These are phyloP conservation scores for Paramormyrops kingsleyae DNA, from an alignment of 2,113 vertebrate genomes.

Conservation along the genomic window DNA sequence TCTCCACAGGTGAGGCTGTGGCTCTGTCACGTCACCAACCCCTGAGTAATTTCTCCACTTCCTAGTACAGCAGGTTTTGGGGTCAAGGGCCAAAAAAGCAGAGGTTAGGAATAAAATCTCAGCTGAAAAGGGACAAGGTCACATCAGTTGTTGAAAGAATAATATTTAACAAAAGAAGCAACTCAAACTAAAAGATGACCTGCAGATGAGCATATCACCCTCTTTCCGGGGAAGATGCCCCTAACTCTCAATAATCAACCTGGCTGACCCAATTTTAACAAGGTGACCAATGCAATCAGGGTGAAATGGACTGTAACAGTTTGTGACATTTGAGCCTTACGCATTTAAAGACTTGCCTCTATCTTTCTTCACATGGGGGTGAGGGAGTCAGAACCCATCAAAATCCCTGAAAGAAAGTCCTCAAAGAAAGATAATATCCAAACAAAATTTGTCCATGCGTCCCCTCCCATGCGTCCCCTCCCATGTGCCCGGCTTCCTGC, in stretches of 20 bases:
- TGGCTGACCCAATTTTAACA: neutral
- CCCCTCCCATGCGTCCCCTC: neutral
- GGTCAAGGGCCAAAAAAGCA: neutral
- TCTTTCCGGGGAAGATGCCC: neutral
- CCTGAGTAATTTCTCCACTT: neutral
- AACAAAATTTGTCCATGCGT: neutral
- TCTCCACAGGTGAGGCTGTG: slow-evolving; percentile 83
- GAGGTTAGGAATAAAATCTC: neutral
- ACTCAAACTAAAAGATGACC: neutral
- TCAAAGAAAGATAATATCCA: neutral
- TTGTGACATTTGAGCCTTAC: neutral
- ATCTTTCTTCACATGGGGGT: neutral
- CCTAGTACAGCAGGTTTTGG: neutral
- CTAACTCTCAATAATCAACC: neutral
- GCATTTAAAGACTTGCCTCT: neutral
- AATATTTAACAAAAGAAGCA: neutral
- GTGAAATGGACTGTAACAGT: neutral
- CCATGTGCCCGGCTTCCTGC: neutral
- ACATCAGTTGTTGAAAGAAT: neutral
- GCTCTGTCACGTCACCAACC: neutral
- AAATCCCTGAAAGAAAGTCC: neutral
- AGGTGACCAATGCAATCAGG: neutral
- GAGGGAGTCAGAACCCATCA: too few species aligned
- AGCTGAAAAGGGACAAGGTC: neutral
- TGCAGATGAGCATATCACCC: neutral